phyloP scores from a whole-genome alignment of 2,113 vertebrate species.

The Pachycephala philippinensis region DNA sequence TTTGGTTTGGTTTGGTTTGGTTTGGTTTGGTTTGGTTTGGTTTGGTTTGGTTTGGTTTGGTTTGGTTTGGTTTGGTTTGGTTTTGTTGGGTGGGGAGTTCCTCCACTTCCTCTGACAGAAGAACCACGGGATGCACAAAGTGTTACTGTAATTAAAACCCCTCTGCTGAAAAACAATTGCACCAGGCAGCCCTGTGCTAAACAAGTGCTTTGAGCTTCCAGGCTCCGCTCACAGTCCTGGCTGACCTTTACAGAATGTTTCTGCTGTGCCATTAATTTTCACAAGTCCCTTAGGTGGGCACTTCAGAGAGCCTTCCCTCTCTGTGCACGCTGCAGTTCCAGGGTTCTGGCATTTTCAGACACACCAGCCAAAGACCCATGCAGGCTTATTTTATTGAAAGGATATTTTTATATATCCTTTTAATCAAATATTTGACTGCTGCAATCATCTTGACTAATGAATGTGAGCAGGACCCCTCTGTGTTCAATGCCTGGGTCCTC shows the following conservation, averaged over 20 bases:
- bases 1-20: not conserved
- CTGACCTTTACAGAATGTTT: not conserved
- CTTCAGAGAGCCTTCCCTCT: not conserved
- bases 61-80: not conserved
- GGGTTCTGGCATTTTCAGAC: not conserved
- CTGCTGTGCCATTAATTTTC: not conserved
- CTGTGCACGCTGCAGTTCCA: not conserved
- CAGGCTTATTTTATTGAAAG: not conserved
- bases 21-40: not conserved
- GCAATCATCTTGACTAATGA: slow-evolving; percentile 46
- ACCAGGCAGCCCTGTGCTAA: not conserved
- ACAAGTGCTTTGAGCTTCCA: not conserved
- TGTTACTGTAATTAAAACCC: not conserved
- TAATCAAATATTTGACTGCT: slow-evolving; percentile 47
- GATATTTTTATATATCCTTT: slow-evolving; percentile 34
- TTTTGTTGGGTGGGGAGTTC: not conserved
- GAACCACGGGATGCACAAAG: not conserved
- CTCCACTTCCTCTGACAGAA: not conserved
- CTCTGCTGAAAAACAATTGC: not conserved
- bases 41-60: not conserved
- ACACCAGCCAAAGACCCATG: not conserved
- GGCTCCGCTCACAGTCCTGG: not conserved
- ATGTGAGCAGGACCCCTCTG: not conserved
- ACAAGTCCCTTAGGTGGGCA: not conserved
- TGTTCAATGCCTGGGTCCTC: not conserved